A percentile compares a stretch with the other conserved stretches of the same genome.
phyloP scores from a whole-genome alignment of 2,888 invertebrate genomes.

The Lamellibrachia satsuma region DNA sequence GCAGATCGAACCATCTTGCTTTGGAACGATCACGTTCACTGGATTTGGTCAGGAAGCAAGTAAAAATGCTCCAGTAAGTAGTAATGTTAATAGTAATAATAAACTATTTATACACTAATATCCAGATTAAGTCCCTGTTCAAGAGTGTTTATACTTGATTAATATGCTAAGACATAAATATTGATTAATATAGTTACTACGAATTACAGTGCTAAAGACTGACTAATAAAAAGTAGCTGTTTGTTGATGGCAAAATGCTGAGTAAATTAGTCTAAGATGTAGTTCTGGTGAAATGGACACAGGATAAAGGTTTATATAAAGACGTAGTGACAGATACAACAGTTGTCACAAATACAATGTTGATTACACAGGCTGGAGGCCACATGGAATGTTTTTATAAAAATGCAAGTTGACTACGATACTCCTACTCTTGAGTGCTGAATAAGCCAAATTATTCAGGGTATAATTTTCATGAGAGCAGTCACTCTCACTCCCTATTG shows the following conservation, averaged over 20 bases:
- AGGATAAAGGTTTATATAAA: too few relatives aligned
- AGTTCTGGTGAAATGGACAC: background rate
- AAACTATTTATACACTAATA: too few relatives aligned
- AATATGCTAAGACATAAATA: background rate
- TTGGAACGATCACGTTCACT: slow-evolving; percentile 55
- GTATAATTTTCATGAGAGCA: too few relatives aligned
- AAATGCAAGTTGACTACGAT: too few relatives aligned
- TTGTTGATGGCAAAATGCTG: background rate
- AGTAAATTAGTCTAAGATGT: background rate
- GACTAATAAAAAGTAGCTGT: background rate
- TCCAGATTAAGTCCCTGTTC: too few relatives aligned
- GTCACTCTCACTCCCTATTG: too few relatives aligned
- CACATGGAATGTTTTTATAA: too few relatives aligned
- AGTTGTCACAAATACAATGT: too few relatives aligned
- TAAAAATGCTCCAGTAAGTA: slow-evolving; percentile 53
- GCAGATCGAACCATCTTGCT: slow-evolving; percentile 47
- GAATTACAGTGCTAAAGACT: background rate
- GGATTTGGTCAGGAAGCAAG: slow-evolving; percentile 59
- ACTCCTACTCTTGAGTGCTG: too few relatives aligned
- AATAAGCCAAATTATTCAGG: too few relatives aligned
- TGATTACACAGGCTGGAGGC: too few relatives aligned
- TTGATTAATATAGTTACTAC: background rate
- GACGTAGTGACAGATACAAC: too few relatives aligned
- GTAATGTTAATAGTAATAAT: slow-evolving; percentile 18
- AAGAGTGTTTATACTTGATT: background rate